Evolutionary conservation across 2,888 invertebrate species (phyloP), one percentile per base, ranked within the genome.

Genomic region (Penaeus monodon): DNA sequence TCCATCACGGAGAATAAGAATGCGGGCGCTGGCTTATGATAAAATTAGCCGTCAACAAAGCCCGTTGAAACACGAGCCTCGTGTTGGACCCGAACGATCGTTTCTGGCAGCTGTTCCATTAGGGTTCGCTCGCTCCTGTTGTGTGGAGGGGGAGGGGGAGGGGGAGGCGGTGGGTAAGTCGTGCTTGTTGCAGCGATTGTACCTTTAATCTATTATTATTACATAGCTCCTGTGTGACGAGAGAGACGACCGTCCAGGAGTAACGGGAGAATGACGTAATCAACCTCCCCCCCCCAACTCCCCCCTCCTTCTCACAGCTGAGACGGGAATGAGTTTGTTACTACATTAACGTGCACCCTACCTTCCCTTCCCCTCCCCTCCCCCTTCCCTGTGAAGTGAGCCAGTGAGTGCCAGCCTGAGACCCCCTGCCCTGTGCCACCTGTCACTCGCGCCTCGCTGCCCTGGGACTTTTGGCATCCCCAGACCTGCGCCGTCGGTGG

Each of bases 1-100:
- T 84, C 84, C 77, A 84, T 84, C 84, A 84, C 57, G 66, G 84
- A 44, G 78, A 78, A 84, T 84, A 78, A 79, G 78, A 85, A 85
- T 85, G 85, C 80, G 79, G 80, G 85, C 78, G 80, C 85, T 66
- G 81, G 65, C 64, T 80, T 85, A 85, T 85, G 85, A 81, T 79
- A 81, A 79, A 81, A 81, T 79, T 80, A 79, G 74, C 74, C 80
- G 74, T 81, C 70, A 81, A 85, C 85, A 85, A 85, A 85, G 85
- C 33, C 80, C 85, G 33, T 74, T 81, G 85, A 79, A 85, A 85
- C 74, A 44, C 57, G 85, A 85, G 85, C 63, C 68, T 74, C 65
- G 65, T 29, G 78, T 49, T 49, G 76, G 82, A 83, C 44, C 33
- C 49, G 76, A 65, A 76, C 76, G 83, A 83, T 76, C 65, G 73